Evolutionary conservation across 2,113 vertebrate species (phyloP).

Genomic region (Rhinogobius similis): DNA sequence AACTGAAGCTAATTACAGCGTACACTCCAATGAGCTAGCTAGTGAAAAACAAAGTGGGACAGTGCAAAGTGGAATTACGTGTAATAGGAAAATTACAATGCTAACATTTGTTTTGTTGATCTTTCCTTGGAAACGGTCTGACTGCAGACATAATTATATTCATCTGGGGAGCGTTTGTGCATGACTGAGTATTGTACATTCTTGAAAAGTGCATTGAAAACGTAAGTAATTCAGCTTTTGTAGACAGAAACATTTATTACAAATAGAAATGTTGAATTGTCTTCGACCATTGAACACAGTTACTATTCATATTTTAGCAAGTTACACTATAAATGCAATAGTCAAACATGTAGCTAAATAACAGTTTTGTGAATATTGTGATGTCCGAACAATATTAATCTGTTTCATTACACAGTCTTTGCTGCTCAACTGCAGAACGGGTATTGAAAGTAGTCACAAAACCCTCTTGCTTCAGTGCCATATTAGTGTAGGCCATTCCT

Average conservation of each 20-base stretch:
- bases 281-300: no score
- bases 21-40: not conserved
- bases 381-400: not conserved
- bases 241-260: no score
- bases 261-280: no score
- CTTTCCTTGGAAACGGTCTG: not conserved
- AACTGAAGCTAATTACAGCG: not conserved
- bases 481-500: constrained; percentile 38
- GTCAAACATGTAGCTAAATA: not conserved
- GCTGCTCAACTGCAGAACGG: no score
- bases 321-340: not conserved
- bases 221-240: not conserved
- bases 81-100: not conserved
- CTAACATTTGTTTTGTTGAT: not conserved
- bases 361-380: not conserved
- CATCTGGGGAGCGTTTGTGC: not conserved
- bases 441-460: not conserved
- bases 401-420: not conserved
- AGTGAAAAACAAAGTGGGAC: not conserved
- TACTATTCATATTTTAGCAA: not conserved
- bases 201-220: not conserved
- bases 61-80: not conserved
- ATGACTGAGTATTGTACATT: not conserved
- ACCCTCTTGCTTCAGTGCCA: constrained; percentile 1
- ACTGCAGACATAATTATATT: no score